Conservation (phyloP, 2,113 vertebrate species). For the Periophthalmus modestus region DNA sequence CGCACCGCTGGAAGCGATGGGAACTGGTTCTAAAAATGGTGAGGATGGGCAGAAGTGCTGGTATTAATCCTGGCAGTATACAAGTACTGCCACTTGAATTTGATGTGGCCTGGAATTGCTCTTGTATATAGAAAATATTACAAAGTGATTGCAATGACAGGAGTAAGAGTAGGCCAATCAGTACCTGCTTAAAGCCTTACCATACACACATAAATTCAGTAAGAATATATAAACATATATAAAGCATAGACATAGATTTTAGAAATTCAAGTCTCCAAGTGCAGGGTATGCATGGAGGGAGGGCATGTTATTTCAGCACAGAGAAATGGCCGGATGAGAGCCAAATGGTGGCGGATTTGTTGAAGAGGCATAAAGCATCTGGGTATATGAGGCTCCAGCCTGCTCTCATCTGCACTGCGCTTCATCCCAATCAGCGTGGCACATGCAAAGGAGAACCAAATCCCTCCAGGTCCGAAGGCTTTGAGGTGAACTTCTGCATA, state of each 20-base stretch:
- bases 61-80: constrained; percentile 16
- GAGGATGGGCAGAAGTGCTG: constrained; percentile 34
- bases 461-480: constrained; percentile 18
- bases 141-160: constrained; percentile 33
- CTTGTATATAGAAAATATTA: constrained; percentile 21
- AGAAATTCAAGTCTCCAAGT: constrained; percentile 8
- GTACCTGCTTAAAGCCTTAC: constrained; percentile 30
- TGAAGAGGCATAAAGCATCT: constrained; percentile 49
- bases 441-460: constrained; percentile 23
- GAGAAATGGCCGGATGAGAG: constrained; percentile 34
- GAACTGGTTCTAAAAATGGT: background rate
- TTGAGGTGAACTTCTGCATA: constrained; percentile 5
- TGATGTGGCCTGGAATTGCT: constrained; percentile 17
- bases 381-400: constrained; percentile 23
- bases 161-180: constrained; percentile 29
- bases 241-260: background rate
- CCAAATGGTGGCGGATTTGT: constrained; percentile 22
- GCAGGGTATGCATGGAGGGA: constrained; percentile 40
- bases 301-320: constrained; percentile 37
- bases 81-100: constrained; percentile 33
- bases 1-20: background rate
- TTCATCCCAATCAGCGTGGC: constrained; percentile 19
- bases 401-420: constrained; percentile 21
- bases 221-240: background rate
- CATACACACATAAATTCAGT: background rate